A percentile compares a stretch with the other conserved stretches of the same genome.
phyloP scores from a whole-genome alignment of 2,113 vertebrate genomes.

The Noctilio leporinus region DNA sequence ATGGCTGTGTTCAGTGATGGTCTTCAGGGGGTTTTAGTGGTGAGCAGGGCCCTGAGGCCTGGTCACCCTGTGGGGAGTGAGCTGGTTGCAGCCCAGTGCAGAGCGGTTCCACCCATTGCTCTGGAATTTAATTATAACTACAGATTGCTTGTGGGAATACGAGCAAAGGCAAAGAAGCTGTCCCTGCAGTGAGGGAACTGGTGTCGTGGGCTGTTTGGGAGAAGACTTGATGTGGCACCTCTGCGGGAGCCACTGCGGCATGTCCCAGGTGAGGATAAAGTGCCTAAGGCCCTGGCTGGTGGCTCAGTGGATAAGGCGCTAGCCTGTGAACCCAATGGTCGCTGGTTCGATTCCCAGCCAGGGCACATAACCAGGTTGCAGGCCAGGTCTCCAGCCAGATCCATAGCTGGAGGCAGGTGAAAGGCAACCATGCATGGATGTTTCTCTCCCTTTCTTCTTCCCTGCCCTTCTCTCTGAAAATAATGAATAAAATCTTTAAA shows the following conservation, averaged over 20 bases:
- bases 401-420: too few species aligned
- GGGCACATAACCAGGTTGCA: too few species aligned
- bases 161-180: background rate
- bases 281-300: too few species aligned
- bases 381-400: too few species aligned
- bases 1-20: constrained; percentile 1
- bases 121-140: background rate
- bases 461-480: too few species aligned
- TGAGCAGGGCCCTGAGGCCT: constrained; percentile 21
- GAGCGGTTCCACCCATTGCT: background rate
- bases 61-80: constrained; percentile 11
- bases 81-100: background rate
- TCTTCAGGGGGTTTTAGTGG: background rate
- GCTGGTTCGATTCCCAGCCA: too few species aligned
- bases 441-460: too few species aligned
- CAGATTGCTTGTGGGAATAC: background rate
- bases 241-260: background rate
- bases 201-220: background rate
- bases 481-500: too few species aligned
- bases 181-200: background rate
- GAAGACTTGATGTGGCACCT: background rate
- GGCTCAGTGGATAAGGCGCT: too few species aligned
- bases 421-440: too few species aligned
- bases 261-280: too few species aligned
- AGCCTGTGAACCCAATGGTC: too few species aligned